phyloP scores from a whole-genome alignment of 2,113 vertebrate genomes.

The Setophaga kirtlandii region DNA sequence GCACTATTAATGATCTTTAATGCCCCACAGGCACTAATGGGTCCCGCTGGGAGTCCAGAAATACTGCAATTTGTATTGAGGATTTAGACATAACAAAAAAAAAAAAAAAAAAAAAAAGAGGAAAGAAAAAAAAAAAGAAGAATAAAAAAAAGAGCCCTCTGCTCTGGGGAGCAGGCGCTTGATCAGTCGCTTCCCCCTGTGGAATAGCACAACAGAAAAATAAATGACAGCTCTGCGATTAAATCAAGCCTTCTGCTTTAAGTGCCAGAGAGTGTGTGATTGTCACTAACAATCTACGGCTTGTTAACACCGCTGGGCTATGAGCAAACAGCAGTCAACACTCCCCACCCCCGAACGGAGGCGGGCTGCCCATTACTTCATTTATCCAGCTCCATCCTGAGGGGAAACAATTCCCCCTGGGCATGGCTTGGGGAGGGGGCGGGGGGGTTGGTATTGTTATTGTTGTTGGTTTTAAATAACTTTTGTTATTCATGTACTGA shows the following conservation, averaged over 20 bases:
- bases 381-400: constrained; percentile 23
- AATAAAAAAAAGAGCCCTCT: constrained; percentile 56
- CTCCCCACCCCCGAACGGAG: constrained; percentile 20
- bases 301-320: constrained; percentile 88
- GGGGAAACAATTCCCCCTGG: constrained; percentile 42
- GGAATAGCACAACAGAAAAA: constrained; percentile 87
- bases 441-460: background rate
- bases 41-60: constrained; percentile 95
- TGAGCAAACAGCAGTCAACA: constrained; percentile 84
- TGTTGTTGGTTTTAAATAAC: constrained; percentile 57
- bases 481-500: constrained; percentile 9
- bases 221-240: constrained; percentile 89
- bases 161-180: constrained; percentile 81
- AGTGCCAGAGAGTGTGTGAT: constrained; percentile 83
- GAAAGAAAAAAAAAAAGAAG: constrained; percentile 50
- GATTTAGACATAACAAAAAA: constrained; percentile 92
- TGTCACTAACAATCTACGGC: constrained; percentile 89
- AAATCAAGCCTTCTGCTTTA: constrained; percentile 91
- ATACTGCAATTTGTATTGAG: constrained; percentile 99
- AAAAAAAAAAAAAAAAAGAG: constrained; percentile 53
- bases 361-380: constrained; percentile 50
- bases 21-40: constrained; percentile 99
- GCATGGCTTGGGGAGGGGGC: background rate
- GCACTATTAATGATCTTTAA: constrained; percentile 99
- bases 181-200: constrained; percentile 83